Percentiles rank a stretch among this genome's conserved stretches.
These are phyloP conservation scores for Pholis gunnellus DNA, from an alignment of 2,113 vertebrate genomes.

Conservation along the genomic window DNA sequence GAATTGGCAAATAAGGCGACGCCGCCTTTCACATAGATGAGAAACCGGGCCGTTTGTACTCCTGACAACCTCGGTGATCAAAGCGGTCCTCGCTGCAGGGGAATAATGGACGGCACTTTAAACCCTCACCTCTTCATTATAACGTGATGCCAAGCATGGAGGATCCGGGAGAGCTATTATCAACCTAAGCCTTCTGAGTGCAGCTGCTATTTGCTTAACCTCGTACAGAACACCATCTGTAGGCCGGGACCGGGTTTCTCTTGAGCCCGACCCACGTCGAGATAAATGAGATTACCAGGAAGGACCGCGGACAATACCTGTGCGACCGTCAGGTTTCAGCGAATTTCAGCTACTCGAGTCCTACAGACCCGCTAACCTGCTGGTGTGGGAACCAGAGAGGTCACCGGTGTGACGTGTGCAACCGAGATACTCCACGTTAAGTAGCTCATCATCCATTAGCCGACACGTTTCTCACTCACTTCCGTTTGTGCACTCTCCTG, in stretches of 20 bases:
- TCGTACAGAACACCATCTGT: slow-evolving; percentile 43
- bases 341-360: neutral
- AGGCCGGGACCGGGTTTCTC: slow-evolving; percentile 6
- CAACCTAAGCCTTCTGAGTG: slow-evolving; percentile 43
- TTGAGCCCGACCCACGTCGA: neutral
- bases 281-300: slow-evolving; percentile 4
- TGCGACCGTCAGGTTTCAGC: neutral
- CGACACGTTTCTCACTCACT: neutral
- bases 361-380: neutral
- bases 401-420: neutral
- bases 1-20: slow-evolving; percentile 25
- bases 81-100: slow-evolving; percentile 45
- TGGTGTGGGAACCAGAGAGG: neutral
- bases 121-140: slow-evolving; percentile 65
- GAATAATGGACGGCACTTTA: slow-evolving; percentile 66
- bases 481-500: neutral
- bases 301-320: neutral
- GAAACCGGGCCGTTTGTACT: slow-evolving; percentile 45
- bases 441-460: neutral
- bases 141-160: slow-evolving; percentile 65
- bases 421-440: neutral
- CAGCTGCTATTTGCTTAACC: slow-evolving; percentile 60
- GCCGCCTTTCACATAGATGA: slow-evolving; percentile 30
- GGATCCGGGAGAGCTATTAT: slow-evolving; percentile 59
- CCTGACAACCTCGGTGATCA: slow-evolving; percentile 54